Percentiles rank a stretch among this genome's conserved stretches.
phyloP scores from a whole-genome alignment of 2,888 invertebrate species.

The Parnassius glacialis region DNA sequence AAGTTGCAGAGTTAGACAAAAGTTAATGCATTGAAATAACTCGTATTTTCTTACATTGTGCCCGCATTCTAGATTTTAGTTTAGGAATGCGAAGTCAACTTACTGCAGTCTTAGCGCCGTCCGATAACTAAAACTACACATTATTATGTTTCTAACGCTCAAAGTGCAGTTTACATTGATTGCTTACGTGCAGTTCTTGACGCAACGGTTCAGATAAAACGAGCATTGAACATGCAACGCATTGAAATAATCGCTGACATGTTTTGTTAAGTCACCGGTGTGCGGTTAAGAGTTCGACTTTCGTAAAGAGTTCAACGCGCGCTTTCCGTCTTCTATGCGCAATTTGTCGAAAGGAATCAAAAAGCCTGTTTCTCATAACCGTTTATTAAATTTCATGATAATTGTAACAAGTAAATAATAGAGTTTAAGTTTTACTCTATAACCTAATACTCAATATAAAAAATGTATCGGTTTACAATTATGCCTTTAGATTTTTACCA shows the following conservation, averaged over 20 bases:
- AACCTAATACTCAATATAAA: no score
- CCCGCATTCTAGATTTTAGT: slow-evolving; percentile 21
- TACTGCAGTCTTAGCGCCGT: slow-evolving; percentile 28
- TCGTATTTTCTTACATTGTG: slow-evolving; percentile 7
- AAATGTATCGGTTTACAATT: no score
- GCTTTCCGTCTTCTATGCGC: slow-evolving; percentile 36
- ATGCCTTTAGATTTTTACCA: no score
- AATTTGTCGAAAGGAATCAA: slow-evolving; percentile 9
- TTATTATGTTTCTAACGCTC: slow-evolving; percentile 38
- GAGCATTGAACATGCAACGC: slow-evolving; percentile 10
- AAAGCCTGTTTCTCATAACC: slow-evolving; percentile 23
- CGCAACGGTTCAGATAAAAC: slow-evolving; percentile 1
- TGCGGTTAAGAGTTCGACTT: slow-evolving; percentile 46
- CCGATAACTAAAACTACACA: slow-evolving; percentile 28
- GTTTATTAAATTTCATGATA: background rate
- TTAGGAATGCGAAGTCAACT: slow-evolving; percentile 31
- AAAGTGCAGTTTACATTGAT: slow-evolving; percentile 15
- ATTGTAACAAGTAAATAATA: no score
- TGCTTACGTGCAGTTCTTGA: background rate
- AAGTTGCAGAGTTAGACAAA: no score
- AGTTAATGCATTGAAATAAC: no score
- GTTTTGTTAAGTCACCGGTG: slow-evolving; percentile 28
- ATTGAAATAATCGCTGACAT: slow-evolving; percentile 21
- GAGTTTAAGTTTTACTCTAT: no score
- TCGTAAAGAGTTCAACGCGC: slow-evolving; percentile 74